These are phyloP conservation scores for Aphelenchoides avenae DNA, from an alignment of 1,140 invertebrate species.

Conservation along the genomic window DNA sequence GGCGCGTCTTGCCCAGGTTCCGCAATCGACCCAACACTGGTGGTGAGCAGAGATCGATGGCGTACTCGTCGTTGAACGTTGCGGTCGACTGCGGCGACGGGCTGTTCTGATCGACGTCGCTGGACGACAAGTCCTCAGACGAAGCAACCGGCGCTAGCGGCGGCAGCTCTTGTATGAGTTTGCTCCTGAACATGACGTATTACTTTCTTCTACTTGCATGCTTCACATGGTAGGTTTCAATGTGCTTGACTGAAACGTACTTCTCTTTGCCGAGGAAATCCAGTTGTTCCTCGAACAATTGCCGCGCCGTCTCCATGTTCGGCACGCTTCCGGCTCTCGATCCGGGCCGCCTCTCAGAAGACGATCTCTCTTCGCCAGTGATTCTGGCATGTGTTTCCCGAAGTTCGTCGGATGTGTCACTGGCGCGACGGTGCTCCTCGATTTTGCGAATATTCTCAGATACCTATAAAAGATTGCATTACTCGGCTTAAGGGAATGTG, in stretches of 20 bases:
- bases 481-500: constrained; percentile 1
- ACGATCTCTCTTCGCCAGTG: constrained; percentile 9
- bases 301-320: constrained; percentile 47
- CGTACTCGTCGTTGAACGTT: constrained; percentile 48
- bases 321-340: background rate
- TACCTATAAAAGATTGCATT: constrained; percentile 14
- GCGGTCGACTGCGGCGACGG: background rate
- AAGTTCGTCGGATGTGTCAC: constrained; percentile 1
- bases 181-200: constrained; percentile 45
- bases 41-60: constrained; percentile 49
- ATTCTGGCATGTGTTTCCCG: constrained; percentile 3
- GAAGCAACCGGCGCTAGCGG: constrained; percentile 57
- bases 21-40: constrained; percentile 39
- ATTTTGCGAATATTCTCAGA: constrained; percentile 43
- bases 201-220: background rate
- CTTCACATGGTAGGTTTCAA: constrained; percentile 1
- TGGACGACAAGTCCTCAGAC: constrained; percentile 54
- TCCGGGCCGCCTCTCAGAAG: constrained; percentile 13
- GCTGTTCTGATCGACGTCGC: constrained; percentile 25
- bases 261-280: constrained; percentile 59
- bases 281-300: constrained; percentile 56
- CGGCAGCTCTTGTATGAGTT: constrained; percentile 56
- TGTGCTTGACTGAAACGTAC: constrained; percentile 27
- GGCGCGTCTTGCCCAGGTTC: constrained; percentile 6
- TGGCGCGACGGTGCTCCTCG: constrained; percentile 39